Base-by-base conservation (phyloP, 1,140 invertebrate genomes). In the Venturia canescens region DNA sequence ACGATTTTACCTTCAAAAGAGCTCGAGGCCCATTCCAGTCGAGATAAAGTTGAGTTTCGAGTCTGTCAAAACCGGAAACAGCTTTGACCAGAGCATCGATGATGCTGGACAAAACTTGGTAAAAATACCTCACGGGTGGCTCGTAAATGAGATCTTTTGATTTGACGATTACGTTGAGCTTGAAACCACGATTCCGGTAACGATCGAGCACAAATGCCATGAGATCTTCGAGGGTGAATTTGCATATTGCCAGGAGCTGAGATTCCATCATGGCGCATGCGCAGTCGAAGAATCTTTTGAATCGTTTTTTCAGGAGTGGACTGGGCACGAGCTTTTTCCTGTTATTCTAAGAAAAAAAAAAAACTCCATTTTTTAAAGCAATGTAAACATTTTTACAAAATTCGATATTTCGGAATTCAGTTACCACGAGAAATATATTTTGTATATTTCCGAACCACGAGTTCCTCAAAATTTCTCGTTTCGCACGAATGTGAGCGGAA, bases 181-280 rank as follows among this genome's bases (percentile, higher is more conserved):
- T 93, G 87, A 97, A 97, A 5, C 95, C 95, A 85, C 95, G 94
- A 88, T 95, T 95, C 3, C 89, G 91, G 77, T 63, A 18, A 44
- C 53, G 48, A 34, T 80, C 95, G 44, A 95, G 92, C 60, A 98
- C 93, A 81, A 96, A 96, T 81, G 95, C 90, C 18, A 96, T 94
- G 87, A 94, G 98, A 83, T 97, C 96, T 77, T 93, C 89, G 81
- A 98, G 92, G 34, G 96, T 97, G 74, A 94, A 93, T 60, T 97
- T 92, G 83, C 95, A 96, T 60, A 97, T 91, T 15, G 94, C 94
- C 89, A 98, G 95, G 34, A 98, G 91, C 87, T 98, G 96, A 82
- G 94, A 95, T 4, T 97, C 96, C 97, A 98, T 98, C 77, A 98
- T 92, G 44, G 95, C 96, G 11, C 95, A 94, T 0, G 96, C 93